Conservation (phyloP, 2,888 invertebrate species). For the Drepanosiphum platanoidis region DNA sequence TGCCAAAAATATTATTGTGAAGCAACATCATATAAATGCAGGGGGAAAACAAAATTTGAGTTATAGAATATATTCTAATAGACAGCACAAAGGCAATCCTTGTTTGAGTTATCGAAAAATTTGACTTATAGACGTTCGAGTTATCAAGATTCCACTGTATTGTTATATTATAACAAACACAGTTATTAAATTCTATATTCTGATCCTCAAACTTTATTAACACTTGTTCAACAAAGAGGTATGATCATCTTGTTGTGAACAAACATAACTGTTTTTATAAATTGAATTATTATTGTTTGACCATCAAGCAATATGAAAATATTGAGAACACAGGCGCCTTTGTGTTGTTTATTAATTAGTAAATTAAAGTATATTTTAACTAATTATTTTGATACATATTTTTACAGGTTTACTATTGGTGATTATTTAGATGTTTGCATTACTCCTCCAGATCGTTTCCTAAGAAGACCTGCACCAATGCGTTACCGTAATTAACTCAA, state of each 20-base stretch:
- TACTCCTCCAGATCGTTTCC: slow-evolving; percentile 78
- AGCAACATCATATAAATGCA: too few species aligned
- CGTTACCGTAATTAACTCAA: slow-evolving; percentile 55
- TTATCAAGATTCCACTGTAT: too few species aligned
- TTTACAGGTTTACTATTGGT: slow-evolving; percentile 88
- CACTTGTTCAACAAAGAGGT: neutral
- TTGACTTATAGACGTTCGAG: too few species aligned
- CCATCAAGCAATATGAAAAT: neutral
- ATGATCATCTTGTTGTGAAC: neutral
- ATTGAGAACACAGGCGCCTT: neutral
- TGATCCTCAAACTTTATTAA: neutral
- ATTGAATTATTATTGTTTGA: neutral
- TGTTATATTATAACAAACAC: too few species aligned
- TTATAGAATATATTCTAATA: too few species aligned
- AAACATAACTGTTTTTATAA: neutral
- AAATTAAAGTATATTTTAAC: neutral
- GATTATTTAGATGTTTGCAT: slow-evolving; percentile 90
- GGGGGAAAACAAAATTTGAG: too few species aligned
- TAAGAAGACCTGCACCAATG: slow-evolving; percentile 70
- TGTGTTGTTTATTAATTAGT: neutral
- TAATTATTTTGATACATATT: slow-evolving; percentile 61
- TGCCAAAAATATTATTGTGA: too few species aligned
- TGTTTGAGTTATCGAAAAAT: too few species aligned
- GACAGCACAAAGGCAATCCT: too few species aligned
- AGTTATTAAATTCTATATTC: too few species aligned